A percentile compares a stretch with the other conserved stretches of the same genome.
Conservation (phyloP, 2,888 invertebrate species). For the Cheilosia soror region DNA sequence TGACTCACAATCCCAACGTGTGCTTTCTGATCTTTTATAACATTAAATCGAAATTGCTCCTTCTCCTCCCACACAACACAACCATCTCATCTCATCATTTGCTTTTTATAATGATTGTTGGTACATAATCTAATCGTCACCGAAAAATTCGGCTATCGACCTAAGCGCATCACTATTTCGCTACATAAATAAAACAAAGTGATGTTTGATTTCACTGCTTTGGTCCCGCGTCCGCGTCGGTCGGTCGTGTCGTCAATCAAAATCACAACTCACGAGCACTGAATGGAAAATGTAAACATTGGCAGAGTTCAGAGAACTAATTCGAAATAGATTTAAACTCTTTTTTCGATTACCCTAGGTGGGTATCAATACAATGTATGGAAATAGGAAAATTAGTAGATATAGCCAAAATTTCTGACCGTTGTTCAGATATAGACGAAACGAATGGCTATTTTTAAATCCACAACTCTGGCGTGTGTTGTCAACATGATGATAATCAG, state of each 20-base stretch:
- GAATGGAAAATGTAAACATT: slow-evolving; percentile 65
- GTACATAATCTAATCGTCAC: slow-evolving; percentile 39
- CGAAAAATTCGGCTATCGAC: slow-evolving; percentile 59
- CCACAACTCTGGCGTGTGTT: slow-evolving; percentile 2
- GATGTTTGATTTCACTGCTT: slow-evolving; percentile 17
- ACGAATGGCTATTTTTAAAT: slow-evolving; percentile 46
- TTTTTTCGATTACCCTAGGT: slow-evolving; percentile 8
- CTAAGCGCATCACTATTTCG: slow-evolving; percentile 31
- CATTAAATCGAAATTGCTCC: slow-evolving; percentile 13
- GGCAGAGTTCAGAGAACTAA: slow-evolving; percentile 64
- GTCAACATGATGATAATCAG: not conserved
- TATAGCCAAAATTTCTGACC: not conserved
- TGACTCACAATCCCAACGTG: slow-evolving; percentile 50
- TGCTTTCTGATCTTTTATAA: slow-evolving; percentile 44
- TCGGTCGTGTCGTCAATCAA: slow-evolving; percentile 10
- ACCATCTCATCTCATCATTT: not conserved
- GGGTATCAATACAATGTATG: not conserved
- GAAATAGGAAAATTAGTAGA: slow-evolving; percentile 4
- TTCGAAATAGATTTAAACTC: slow-evolving; percentile 48
- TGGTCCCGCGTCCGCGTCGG: slow-evolving; percentile 13
- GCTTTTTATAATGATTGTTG: not conserved
- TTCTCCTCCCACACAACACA: not conserved
- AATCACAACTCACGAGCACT: slow-evolving; percentile 20
- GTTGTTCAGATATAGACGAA: slow-evolving; percentile 12
- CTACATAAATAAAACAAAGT: slow-evolving; percentile 41